Evolutionary conservation across 2,797 vertebrate species (phyloP), one percentile per base, ranked within the genome.

Genomic region (Rhinoraja longicauda): DNA sequence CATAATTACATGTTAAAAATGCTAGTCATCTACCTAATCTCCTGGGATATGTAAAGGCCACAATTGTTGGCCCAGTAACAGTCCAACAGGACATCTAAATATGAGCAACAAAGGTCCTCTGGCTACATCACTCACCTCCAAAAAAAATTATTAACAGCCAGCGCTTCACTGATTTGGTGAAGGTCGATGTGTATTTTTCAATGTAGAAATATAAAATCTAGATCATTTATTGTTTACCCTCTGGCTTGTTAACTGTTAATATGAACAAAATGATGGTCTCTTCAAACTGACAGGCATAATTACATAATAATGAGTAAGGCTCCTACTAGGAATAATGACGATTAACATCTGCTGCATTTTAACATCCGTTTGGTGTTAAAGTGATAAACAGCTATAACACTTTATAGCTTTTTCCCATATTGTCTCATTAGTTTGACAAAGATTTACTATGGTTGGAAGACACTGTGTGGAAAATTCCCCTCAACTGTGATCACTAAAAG

Each of bases 341-440:
- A 73, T 92, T 73, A 91, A 73, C 90, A 92, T 39, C 36, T 53
- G 90, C 39, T 2, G 1, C 36, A 92, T 92, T 73, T 53, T 17
- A 73, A 4, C 67, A 72, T 92, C 24, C 39, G 7, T 75, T 75
- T 92, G 39, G 24, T 92, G 1, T 6, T 53, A 26, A 64, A 9
- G 84, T 73, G 90, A 73, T 45, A 92, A 92, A 73, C 12, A 75
- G 70, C 92, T 75, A 29, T n/a, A 57, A 84, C 3, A 73, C 39
- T 92, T 92, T 75, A 57, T 53, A 75, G 39, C 67, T 75, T 73
- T 92, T 92, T 53, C 45, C 21, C 36, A 75, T 75, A 73, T 15
- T 75, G 70, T 92, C 90, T 72, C 90, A 92, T 92, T 92, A 73
- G 26, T 72, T 92, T 92, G 70, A 29, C 39, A 57, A n/a, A 26